These are phyloP conservation scores for Choreutis nemorana DNA, from an alignment of 2,888 invertebrate genomes.

Conservation along the genomic window DNA sequence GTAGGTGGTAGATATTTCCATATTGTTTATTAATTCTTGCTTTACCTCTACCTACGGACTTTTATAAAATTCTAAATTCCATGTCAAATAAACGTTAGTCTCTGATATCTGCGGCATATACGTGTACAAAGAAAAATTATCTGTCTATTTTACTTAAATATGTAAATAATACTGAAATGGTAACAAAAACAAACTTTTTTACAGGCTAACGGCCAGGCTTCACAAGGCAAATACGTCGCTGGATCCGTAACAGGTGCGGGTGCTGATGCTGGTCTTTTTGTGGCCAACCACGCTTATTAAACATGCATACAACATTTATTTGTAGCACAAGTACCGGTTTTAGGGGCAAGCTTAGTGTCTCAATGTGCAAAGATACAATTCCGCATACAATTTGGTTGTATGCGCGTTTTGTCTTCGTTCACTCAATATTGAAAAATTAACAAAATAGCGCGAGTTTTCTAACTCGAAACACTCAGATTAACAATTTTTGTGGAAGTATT, in stretches of 20 bases:
- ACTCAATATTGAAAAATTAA: background rate
- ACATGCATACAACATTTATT: slow-evolving; percentile 11
- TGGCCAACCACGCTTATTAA: slow-evolving; percentile 97
- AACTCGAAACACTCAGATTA: background rate
- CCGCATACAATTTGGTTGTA: background rate
- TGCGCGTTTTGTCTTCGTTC: background rate
- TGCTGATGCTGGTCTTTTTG: slow-evolving; percentile 87
- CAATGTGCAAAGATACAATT: slow-evolving; percentile 1
- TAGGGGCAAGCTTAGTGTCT: too few species aligned
- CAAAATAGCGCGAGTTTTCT: background rate
- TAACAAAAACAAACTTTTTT: too few species aligned
- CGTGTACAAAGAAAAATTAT: too few species aligned
- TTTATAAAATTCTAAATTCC: too few species aligned
- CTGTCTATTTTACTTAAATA: too few species aligned
- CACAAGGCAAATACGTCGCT: slow-evolving; percentile 88
- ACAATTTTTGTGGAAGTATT: background rate
- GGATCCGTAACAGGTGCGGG: slow-evolving; percentile 89
- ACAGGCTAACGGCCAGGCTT: slow-evolving; percentile 92
- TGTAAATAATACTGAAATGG: too few species aligned
- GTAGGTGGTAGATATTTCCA: too few species aligned
- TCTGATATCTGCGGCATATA: too few species aligned
- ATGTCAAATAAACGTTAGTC: too few species aligned
- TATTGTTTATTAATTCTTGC: too few species aligned
- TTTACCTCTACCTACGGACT: too few species aligned
- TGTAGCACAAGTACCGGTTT: too few species aligned